Base-by-base conservation (phyloP, 2,113 vertebrate genomes). In the Heterotilapia buettikoferi region DNA sequence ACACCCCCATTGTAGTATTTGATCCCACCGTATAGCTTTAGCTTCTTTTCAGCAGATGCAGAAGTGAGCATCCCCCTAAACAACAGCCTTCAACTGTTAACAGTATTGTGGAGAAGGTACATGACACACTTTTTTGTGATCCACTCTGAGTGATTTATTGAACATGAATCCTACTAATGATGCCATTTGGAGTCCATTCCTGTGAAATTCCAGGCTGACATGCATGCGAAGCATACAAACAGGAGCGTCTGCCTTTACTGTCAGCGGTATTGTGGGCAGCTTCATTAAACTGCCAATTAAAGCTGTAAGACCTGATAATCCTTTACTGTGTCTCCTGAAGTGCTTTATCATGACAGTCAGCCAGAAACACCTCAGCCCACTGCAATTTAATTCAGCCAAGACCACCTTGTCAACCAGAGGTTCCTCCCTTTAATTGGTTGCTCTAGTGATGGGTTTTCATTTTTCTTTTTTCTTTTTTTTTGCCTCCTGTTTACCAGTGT, bases 271-370 rank as follows among this genome's bases (percentile, higher is more conserved):
- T 47, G 36, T 73, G 84, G 82, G 71, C 26, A n/a, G 88, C 92
- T 89, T 89, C 54, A 92, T 94, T 92, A 92, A 90, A 82, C 85
- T 56, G 81, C 76, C 90, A 95, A 88, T 94, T 95, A 94, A 91
- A 89, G 80, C 82, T 26, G 84, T 71, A 66, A 83, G 84, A 76
- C 88, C 84, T 38, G 73, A 82, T 92, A 89, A 91, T 92, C 85
- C 59, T 84, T 87, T 21, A 7, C 29, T 16, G 26, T 66, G 84
- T 92, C 59, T 80, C 91, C 56, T 86, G 85, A 50, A 73, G 82
- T 56, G 59, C 26, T 83, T 86, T 83, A 86, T 83, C 73, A 4
- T 14, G 80, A 76, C 90, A 81, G 86, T 47, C 26, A 63, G 88
- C 84, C 83, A 45, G 79, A 18, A 26, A 36, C 63, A 6, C 10